Base-by-base conservation (phyloP, 2,888 invertebrate genomes). In the Dione juno region DNA sequence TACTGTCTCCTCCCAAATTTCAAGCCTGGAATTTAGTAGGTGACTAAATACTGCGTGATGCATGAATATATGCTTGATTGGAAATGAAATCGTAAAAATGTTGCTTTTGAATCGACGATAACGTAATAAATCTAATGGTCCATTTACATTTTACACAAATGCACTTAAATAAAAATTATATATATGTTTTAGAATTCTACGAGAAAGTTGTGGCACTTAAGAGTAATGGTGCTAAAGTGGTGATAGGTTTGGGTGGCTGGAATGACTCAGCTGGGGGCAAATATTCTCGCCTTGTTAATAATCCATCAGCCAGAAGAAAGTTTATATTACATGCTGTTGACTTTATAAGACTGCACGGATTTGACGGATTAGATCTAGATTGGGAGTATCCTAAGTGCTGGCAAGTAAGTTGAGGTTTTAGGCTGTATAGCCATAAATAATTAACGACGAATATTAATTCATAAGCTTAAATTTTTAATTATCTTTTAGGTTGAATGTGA, bases 331-430 rank as follows among this genome's bases (percentile, higher is more conserved):
- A 97, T 77, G 96, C 96, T 0, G 76, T 97, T 0, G 95, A 96
- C 77, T 98, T 98, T 81, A 94, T 98, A 69, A 95, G 96, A 73
- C 94, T 95, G 74, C 95, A 97, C 78, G 95, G 95, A 67, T 98
- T 98, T 78, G 98, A 98, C 81, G 99, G 99, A 6, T 90, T 99
- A 50, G 98, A 99, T 86, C 92, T 98, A 40, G 98, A 98, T 83
- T 98, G 98, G 98, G 98, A 98, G 82, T 98, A 98, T 85, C 98
- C 98, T 0, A 97, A 96, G 75, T 98, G 98, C 82, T 97, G 97
- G 97, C 97, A 97, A 93, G 95, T 95, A 68, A 81, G 81, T 79
- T 28, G 21, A 45, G 28, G 28, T 28, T 5, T 28, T 28, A 28
- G 2, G 28, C 3, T 28, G 28, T 28, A 28, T 28, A 28, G 2